Evolutionary conservation across 2,113 vertebrate species (phyloP).

Genomic region (Ivindomyrus marchei): DNA sequence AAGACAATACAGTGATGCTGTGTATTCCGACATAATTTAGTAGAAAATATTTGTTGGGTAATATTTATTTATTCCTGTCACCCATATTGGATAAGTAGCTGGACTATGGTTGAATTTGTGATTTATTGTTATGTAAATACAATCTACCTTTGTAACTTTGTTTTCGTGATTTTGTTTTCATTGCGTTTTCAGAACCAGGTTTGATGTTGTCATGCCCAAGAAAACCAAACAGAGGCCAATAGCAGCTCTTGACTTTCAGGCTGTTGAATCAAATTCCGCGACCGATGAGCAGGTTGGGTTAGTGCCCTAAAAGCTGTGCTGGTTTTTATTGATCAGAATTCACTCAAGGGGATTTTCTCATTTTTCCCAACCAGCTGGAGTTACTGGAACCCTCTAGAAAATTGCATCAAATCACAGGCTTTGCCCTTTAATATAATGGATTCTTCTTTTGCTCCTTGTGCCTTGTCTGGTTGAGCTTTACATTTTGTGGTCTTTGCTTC

Average conservation of each 20-base stretch:
- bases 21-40: neutral
- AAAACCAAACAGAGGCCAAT: neutral
- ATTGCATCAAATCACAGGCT: constrained; percentile 8
- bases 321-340: neutral
- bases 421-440: constrained; percentile 17
- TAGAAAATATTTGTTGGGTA: neutral
- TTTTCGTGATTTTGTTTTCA: neutral
- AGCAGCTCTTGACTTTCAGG: neutral
- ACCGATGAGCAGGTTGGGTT: neutral
- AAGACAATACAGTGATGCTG: neutral
- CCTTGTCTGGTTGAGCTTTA: neutral
- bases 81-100: neutral
- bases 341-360: constrained; percentile 14
- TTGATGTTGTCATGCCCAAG: neutral
- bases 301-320: neutral
- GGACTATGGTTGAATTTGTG: neutral
- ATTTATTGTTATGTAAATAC: neutral
- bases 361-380: constrained; percentile 11
- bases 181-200: neutral
- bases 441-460: neutral
- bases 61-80: neutral
- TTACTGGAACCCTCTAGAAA: neutral
- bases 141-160: neutral
- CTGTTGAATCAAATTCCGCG: neutral
- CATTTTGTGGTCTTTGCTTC: neutral